Evolutionary conservation across 2,113 vertebrate genomes (phyloP), one percentile per base, ranked within the genome.

Genomic region (Corythaeola cristata): DNA sequence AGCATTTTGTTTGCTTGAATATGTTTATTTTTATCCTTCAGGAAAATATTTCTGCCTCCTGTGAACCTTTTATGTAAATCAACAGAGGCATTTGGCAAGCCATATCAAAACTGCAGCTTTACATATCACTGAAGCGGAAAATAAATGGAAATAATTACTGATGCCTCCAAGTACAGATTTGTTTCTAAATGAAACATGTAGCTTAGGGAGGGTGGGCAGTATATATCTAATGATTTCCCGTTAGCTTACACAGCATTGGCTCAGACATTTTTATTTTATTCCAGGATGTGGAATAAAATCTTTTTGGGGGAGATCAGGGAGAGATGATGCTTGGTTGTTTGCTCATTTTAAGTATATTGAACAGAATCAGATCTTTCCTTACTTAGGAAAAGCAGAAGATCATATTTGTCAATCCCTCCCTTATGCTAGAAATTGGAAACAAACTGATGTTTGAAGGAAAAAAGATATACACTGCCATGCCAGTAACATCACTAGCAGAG

Each of bases 101-200:
- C 35, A 9, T 76, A 96, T 85, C 89, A 92, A 91, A 97, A 92
- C 90, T 89, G 62, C 77, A 91, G 92, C 89, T 96, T 96, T 89
- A 93, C 87, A 79, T 95, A 90, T 73, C 89, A 87, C 64, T 93
- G 92, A 95, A 95, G 92, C 15, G 0, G 92, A 97, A 97, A 97
- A 96, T 88, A 96, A 92, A 95, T 92, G 77, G 80, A 92, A 97
- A 96, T 95, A 92, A 93, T 95, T 94, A 95, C 90, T 58, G 66
- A 79, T 95, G 69, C 53, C 77, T 95, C 86, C 86, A 89, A 94
- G 77, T 89, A 50, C 60, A 95, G 73, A 82, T 82, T 91, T 72
- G 33, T 88, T 95, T 82, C 49, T 74, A 87, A 95, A 94, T 72
- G 35, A 89, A 95, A 81, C 30, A 11, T 27, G 69, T 73, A 79